Percentiles rank a stretch among this genome's conserved stretches.
phyloP scores from a whole-genome alignment of 2,888 invertebrate genomes.

The Resseliella maxima region DNA sequence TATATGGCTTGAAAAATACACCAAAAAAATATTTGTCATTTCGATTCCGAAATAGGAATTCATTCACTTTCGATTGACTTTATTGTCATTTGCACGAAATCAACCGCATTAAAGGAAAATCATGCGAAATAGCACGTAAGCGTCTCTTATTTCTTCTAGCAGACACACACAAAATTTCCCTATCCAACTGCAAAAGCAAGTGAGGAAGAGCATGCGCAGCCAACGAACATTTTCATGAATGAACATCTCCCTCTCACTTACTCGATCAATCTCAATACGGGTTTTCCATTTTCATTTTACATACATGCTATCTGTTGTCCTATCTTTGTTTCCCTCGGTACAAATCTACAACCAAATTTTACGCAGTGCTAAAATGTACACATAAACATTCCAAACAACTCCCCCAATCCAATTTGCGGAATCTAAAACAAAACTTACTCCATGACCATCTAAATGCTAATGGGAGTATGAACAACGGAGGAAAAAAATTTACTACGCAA shows the following conservation, averaged over 20 bases:
- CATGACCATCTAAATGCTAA: neutral
- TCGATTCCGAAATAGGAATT: too few species aligned
- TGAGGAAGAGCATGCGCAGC: neutral
- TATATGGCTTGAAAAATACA: too few species aligned
- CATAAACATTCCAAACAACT: neutral
- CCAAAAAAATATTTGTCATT: constrained; percentile 7
- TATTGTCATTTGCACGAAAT: neutral
- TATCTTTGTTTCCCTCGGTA: too few species aligned
- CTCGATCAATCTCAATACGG: too few species aligned
- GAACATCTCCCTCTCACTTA: neutral
- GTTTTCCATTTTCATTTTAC: too few species aligned
- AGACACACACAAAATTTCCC: neutral
- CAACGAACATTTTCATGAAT: neutral
- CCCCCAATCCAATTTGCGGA: neutral
- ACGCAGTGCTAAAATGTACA: constrained; percentile 13
- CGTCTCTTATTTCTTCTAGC: neutral
- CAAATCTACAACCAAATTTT: neutral
- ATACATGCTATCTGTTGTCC: too few species aligned
- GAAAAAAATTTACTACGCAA: neutral
- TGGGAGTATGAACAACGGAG: neutral
- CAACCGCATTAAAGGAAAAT: neutral
- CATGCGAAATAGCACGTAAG: neutral
- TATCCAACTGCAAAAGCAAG: neutral
- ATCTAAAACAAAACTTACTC: neutral
- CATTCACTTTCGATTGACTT: neutral